These are phyloP conservation scores for Aricia artaxerxes DNA, from an alignment of 2,888 invertebrate species.

Conservation along the genomic window DNA sequence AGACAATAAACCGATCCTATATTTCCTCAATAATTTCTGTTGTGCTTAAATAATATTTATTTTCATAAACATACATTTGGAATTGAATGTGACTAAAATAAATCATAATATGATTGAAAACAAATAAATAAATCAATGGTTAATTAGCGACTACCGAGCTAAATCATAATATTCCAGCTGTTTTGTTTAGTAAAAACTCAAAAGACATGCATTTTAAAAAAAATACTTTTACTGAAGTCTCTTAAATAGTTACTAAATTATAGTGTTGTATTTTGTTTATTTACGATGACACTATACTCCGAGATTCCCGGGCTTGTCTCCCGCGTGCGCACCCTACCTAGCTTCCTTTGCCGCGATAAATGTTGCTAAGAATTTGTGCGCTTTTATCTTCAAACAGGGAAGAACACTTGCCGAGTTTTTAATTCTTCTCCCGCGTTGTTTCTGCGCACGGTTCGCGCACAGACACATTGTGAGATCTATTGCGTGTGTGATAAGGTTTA, in stretches of 20 bases:
- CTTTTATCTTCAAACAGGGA: constrained; percentile 55
- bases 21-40: too few species aligned
- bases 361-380: constrained; percentile 47
- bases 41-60: too few species aligned
- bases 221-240: background rate
- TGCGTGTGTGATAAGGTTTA: constrained; percentile 30
- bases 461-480: constrained; percentile 32
- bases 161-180: too few species aligned
- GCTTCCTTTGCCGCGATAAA: constrained; percentile 43
- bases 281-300: background rate
- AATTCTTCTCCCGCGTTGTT: constrained; percentile 42
- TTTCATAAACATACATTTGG: too few species aligned
- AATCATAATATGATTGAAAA: too few species aligned
- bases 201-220: too few species aligned
- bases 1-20: background rate
- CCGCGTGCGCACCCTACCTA: background rate
- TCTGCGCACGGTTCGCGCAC: constrained; percentile 30
- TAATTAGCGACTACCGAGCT: too few species aligned
- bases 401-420: constrained; percentile 44
- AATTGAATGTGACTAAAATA: too few species aligned
- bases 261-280: background rate
- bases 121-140: too few species aligned
- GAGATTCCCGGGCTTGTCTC: background rate
- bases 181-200: too few species aligned
- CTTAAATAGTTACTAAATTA: background rate